Base-by-base conservation (phyloP, 2,888 invertebrate species). In the Eubasilissa splendida region DNA sequence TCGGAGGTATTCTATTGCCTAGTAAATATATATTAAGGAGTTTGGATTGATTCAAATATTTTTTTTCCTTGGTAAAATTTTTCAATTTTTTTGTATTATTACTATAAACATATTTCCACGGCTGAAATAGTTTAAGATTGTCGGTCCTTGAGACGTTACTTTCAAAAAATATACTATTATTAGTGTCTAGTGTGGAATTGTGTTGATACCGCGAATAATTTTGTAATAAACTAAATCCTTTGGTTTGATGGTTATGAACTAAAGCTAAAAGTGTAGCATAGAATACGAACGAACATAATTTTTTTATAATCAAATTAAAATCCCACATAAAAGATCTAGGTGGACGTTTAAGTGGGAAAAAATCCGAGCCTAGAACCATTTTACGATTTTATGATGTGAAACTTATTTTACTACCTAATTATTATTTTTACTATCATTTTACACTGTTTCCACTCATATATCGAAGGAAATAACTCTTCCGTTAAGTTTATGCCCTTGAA, bases 41-140 rank as follows among this genome's bases (percentile, higher is more conserved):
- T 14, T 68, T 50, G 50, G 33, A 3, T 50, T 50, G 50, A 50
- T 52, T 11, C 12, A 50, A 2, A 7, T 5, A n/a, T 2, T 14
- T 9, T 7, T 66, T 50, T 66, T 42, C 42, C 14, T 9, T 12
- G 4, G 50, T n/a, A 8, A n/a, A 10, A n/a, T 52, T 68, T n/a
- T 42, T 12, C 4, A n/a, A n/a, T 10, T 12, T 68, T 4, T 5
- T 14, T 50, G 54, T n/a, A 22, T 66, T 74, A 70, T 80, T 80
- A 56, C 77, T 81, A 33, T 81, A 81, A 14, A 80, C 79, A 53
- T 80, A 80, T 63, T 82, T 82, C 80, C 80, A 79, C 65, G 65
- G 74, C 71, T 82, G 76, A 73, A 58, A 75, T 11, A 82, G 58
- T 31, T 80, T 79, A 53, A 58, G 54, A 12, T 70, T 53, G 22